Percentiles rank a stretch among this genome's conserved stretches.
phyloP scores from a whole-genome alignment of 2,888 invertebrate species.

The Lasioglossum figueresi region DNA sequence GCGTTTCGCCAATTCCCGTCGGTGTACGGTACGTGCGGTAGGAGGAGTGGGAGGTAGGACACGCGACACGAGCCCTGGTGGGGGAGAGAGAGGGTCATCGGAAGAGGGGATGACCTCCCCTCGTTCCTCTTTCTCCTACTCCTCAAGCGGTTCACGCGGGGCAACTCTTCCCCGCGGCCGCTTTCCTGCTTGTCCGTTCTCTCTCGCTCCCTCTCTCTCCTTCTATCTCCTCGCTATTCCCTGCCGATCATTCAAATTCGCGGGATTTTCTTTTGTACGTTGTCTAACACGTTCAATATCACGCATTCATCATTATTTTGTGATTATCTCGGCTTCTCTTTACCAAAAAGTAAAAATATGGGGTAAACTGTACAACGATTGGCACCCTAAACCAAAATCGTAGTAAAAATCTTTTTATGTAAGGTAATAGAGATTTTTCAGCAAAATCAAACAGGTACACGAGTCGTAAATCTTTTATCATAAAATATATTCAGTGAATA shows the following conservation, averaged over 20 bases:
- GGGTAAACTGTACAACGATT: too few species aligned
- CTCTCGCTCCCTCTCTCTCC: background rate
- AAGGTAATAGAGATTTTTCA: too few species aligned
- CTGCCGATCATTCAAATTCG: background rate
- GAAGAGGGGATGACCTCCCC: conserved; percentile 65
- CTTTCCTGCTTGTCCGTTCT: conserved; percentile 26
- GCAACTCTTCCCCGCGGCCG: conserved; percentile 51
- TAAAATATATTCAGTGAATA: too few species aligned
- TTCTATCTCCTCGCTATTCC: background rate
- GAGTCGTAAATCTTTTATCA: too few species aligned
- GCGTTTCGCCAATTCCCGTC: conserved; percentile 54
- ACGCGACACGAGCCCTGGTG: conserved; percentile 78
- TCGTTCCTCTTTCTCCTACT: conserved; percentile 55
- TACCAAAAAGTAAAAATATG: background rate
- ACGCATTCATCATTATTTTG: too few species aligned
- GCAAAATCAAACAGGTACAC: too few species aligned
- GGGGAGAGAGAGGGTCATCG: conserved; percentile 73
- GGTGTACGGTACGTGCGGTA: conserved; percentile 64
- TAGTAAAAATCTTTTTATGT: too few species aligned
- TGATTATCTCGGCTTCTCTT: background rate
- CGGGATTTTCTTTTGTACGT: background rate
- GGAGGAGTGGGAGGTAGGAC: conserved; percentile 82
- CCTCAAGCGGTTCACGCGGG: conserved; percentile 41
- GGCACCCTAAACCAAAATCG: too few species aligned
- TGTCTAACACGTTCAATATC: background rate